Evolutionary conservation across 2,113 vertebrate species (phyloP).

Genomic region (Pteropus alecto): DNA sequence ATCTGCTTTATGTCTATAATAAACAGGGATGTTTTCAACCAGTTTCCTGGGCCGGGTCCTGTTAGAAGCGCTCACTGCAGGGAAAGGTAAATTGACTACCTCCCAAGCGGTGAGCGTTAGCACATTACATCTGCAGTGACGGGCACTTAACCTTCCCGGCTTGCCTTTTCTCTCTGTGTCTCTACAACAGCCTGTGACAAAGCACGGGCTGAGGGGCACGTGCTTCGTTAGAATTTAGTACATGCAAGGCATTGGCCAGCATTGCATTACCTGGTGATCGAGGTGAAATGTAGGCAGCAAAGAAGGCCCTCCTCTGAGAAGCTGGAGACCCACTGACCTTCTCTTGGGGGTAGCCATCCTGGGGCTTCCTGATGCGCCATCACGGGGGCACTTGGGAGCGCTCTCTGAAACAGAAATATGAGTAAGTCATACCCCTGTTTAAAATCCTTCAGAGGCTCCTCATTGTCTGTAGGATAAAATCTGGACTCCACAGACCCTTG

Average conservation of each 20-base stretch:
- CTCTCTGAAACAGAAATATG: background rate
- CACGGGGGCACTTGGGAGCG: background rate
- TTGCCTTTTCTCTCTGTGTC: background rate
- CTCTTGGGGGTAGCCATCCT: too few relatives aligned
- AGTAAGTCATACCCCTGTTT: background rate
- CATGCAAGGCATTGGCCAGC: background rate
- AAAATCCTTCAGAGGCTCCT: background rate
- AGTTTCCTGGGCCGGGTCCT: background rate
- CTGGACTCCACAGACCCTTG: too few relatives aligned
- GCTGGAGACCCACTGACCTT: background rate
- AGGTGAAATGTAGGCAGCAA: background rate
- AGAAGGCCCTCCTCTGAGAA: background rate
- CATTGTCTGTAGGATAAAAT: background rate
- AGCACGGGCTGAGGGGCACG: background rate
- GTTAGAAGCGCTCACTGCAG: background rate
- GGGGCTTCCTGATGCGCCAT: background rate
- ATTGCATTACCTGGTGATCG: background rate
- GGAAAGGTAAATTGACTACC: constrained; percentile 40
- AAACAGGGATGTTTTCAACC: constrained; percentile 40
- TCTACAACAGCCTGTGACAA: background rate
- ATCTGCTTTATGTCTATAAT: constrained; percentile 64
- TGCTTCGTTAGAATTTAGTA: background rate
- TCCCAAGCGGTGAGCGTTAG: background rate
- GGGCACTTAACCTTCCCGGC: background rate
- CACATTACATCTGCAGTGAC: background rate